Conservation (phyloP, 1,140 invertebrate species). For the Drosophila sucinea region DNA sequence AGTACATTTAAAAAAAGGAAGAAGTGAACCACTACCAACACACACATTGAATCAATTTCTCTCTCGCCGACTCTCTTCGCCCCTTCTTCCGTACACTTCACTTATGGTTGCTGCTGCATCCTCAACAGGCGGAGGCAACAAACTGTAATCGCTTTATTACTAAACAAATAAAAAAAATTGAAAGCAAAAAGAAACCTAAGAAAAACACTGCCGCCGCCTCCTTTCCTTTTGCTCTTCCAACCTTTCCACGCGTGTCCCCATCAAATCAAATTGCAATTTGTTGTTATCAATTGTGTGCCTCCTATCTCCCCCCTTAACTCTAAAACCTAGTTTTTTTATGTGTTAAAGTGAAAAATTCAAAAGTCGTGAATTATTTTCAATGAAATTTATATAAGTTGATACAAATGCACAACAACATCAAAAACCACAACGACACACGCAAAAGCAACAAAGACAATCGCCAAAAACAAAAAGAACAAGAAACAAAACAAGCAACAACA, state of each 20-base stretch:
- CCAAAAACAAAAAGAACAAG: slow-evolving; percentile 13
- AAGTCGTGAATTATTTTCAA: slow-evolving; percentile 83
- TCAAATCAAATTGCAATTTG: slow-evolving; percentile 44
- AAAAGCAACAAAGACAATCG: slow-evolving; percentile 27
- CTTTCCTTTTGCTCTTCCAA: background rate
- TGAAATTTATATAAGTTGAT: slow-evolving; percentile 32
- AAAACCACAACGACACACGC: slow-evolving; percentile 19
- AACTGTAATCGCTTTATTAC: slow-evolving; percentile 2
- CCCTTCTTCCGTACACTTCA: background rate
- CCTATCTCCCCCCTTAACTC: slow-evolving; percentile 9
- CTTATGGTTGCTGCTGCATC: slow-evolving; percentile 8
- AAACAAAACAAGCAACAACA: background rate
- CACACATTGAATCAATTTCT: slow-evolving; percentile 11
- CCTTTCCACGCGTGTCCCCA: background rate
- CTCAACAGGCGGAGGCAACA: slow-evolving; percentile 34
- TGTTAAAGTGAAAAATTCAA: slow-evolving; percentile 58
- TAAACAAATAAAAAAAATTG: background rate
- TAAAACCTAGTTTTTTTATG: slow-evolving; percentile 46
- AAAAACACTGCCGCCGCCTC: background rate
- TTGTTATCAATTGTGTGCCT: slow-evolving; percentile 63
- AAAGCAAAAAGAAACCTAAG: slow-evolving; percentile 1
- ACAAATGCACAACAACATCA: slow-evolving; percentile 23
- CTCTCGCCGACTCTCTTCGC: slow-evolving; percentile 7
- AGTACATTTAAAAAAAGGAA: background rate
- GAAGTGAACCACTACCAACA: background rate